Evolutionary conservation across 2,797 vertebrate species (phyloP), one percentile per base, ranked within the genome.

Genomic region (Oceanodroma leucorhoa): DNA sequence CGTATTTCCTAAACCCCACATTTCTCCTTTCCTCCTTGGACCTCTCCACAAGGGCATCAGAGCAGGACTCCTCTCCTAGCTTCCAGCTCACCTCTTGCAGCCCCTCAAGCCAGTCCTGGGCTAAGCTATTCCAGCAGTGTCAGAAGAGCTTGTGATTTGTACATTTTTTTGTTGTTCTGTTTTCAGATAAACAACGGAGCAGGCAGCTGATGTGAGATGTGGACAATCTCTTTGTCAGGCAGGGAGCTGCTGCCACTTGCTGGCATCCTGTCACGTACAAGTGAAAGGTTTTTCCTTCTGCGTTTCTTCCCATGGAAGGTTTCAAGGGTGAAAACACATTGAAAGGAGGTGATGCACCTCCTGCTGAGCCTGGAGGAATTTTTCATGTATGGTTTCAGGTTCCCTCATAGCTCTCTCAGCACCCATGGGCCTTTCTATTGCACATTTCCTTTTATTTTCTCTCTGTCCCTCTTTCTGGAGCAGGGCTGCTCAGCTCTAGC

Each of bases 191-290:
- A 76, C 66, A 90, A 70, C 3, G 0, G 83, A 91, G 71, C 87
- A 91, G 72, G 64, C 87, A 83, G 89, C 78, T 94, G 89, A 86
- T 81, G 64, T 11, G 66, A 69, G 64, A 87, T 20, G 57, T 87
- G 82, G 89, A 65, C 85, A 75, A 50, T 18, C 62, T 82, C 77
- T 86, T 43, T 90, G 91, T 83, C 78, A 79, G 43, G 54, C 91
- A 94, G 83, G 85, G 82, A 90, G 94, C 87, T 96, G 94, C 95
- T 97, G 94, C 89, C 94, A 86, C 92, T 95, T 95, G 78, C 95
- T 97, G 92, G 83, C 81, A 87, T 92, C 93, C 69, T n/a, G 13
- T 64, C 70, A 36, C 11, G 89, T 53, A 67, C n/a, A 11, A 89
- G 41, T 23, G 65, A 57, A 93, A 94, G 34, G 67, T 51, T 87